Conservation (phyloP, 2,113 vertebrate genomes). For the Pterocles gutturalis region DNA sequence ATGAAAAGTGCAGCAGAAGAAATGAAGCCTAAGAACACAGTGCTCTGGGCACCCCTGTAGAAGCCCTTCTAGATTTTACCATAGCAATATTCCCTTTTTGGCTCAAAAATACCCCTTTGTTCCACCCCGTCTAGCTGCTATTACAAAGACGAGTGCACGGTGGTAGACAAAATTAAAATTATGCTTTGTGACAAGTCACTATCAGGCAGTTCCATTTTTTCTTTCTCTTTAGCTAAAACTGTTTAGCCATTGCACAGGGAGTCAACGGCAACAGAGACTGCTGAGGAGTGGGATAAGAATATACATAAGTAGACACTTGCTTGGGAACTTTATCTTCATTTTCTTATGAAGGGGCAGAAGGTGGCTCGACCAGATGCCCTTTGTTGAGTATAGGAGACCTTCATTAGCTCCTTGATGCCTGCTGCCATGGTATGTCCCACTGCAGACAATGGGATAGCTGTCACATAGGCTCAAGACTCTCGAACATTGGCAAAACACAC, state of each 20-base stretch:
- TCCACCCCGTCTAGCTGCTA: not conserved
- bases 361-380: constrained; percentile 51
- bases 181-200: not conserved
- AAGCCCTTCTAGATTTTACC: not conserved
- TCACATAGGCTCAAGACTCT: constrained; percentile 17
- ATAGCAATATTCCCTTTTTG: not conserved
- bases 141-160: not conserved
- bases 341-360: constrained; percentile 55
- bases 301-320: constrained; percentile 46
- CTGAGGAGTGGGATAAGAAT: not conserved
- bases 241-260: not conserved
- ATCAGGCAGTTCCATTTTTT: not conserved
- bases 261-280: not conserved
- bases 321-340: constrained; percentile 64
- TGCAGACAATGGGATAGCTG: constrained; percentile 63
- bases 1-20: not conserved
- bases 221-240: not conserved
- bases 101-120: not conserved
- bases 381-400: constrained; percentile 49
- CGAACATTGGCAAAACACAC: constrained; percentile 8
- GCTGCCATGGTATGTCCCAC: constrained; percentile 42
- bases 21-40: not conserved
- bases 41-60: not conserved
- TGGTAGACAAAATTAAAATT: not conserved
- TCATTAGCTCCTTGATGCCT: constrained; percentile 56